phyloP scores from a whole-genome alignment of 2,113 vertebrate genomes.

The Reinhardtius hippoglossoides region DNA sequence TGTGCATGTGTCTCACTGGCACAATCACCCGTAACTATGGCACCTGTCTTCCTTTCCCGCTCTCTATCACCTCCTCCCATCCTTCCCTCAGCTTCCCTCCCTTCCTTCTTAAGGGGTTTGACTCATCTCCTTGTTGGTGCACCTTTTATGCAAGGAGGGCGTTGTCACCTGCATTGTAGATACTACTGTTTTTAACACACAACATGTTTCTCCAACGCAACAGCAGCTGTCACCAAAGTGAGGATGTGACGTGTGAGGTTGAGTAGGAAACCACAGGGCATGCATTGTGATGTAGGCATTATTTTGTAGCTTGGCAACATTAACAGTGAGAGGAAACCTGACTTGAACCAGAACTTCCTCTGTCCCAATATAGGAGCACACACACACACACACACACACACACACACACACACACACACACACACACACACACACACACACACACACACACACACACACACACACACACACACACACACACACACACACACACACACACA shows the following conservation, averaged over 20 bases:
- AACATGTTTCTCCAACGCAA: not conserved
- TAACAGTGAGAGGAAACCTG: constrained; percentile 52
- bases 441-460: too few species aligned
- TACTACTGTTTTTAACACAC: not conserved
- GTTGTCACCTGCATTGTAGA: too few species aligned
- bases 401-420: too few species aligned
- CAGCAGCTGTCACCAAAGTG: not conserved
- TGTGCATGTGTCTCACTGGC: constrained; percentile 5
- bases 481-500: too few species aligned
- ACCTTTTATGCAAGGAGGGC: not conserved
- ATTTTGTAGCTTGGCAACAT: constrained; percentile 36
- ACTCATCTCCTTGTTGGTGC: constrained; percentile 8
- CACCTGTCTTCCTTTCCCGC: constrained; percentile 25
- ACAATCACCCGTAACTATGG: not conserved
- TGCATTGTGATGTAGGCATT: too few species aligned
- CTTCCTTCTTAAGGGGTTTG: constrained; percentile 24
- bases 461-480: too few species aligned
- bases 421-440: too few species aligned
- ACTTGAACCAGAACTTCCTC: constrained; percentile 41
- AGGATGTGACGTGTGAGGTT: not conserved
- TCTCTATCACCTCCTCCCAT: constrained; percentile 38
- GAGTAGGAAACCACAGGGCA: too few species aligned
- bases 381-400: too few species aligned
- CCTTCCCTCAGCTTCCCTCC: constrained; percentile 32
- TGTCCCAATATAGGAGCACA: not conserved